Evolutionary conservation across 1,140 invertebrate genomes (phyloP), one percentile per base, ranked within the genome.

Genomic region (Rhagoletis zephyria): DNA sequence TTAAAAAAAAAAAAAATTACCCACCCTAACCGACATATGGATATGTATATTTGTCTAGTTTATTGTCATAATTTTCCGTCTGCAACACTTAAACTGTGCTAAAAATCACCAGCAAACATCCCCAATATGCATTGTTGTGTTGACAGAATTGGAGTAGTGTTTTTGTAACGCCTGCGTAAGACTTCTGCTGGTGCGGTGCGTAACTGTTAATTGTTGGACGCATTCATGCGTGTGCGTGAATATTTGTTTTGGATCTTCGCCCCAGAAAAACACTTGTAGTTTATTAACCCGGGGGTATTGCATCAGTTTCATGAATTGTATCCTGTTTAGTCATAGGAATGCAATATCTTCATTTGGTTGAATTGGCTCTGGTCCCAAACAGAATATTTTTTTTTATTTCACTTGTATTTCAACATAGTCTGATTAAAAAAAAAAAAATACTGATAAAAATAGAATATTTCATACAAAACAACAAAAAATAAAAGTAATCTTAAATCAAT

Each of bases 11-110:
- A 30, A 30, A 30, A 30, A 30, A 30, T 30, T 0, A 30, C 30
- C 30, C 30, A 1, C 30, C 30, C 30, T 30, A 30, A 30, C 10
- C 5, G 61, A 1, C 16, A 16, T 63, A 16, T 14, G 5, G 5
- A 14, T 63, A 1, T 63, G 61, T 14, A n/a, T 51, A 67, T 56
- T 51, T 81, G 9, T 16, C 9, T 63, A 19, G 48, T 10, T 56
- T 56, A 56, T 56, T 81, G 74, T 81, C 48, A 5, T 81, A 56
- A n/a, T 42, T 81, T 81, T 81, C 45, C 74, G 74, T 81, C 74
- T 81, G 74, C 74, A 56, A 56, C 48, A 81, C 74, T 81, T 81
- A 19, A 81, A 30, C 74, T 51, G 7, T n/a, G 74, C 48, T 16
- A 7, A 14, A 7, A 30, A 16, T 16, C 48, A 48, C n/a, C 42